Evolutionary conservation across 2,888 invertebrate species (phyloP).

Genomic region (Azorinus chamasolen): DNA sequence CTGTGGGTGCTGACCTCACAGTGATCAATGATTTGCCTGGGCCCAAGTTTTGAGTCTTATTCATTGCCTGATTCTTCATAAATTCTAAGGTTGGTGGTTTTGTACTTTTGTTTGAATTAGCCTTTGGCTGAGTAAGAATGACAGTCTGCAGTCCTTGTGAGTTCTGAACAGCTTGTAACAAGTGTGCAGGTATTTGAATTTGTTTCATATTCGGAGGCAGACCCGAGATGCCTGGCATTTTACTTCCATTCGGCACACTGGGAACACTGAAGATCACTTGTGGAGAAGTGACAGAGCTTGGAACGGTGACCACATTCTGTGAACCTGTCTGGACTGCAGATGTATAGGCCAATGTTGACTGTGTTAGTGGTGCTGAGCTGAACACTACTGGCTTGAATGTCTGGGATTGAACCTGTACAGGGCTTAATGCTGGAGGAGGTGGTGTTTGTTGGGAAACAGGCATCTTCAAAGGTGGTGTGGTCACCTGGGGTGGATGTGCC

Average conservation of each 20-base stretch:
- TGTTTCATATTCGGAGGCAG: constrained; percentile 63
- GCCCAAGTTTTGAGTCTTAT: constrained; percentile 67
- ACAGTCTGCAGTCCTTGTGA: constrained; percentile 69
- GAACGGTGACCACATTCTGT: constrained; percentile 38
- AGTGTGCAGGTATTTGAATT: constrained; percentile 73
- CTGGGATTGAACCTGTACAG: not conserved
- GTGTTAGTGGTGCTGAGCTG: constrained; percentile 22
- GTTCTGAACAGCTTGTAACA: constrained; percentile 67
- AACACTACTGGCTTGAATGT: too few species aligned
- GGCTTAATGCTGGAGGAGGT: not conserved
- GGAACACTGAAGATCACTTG: constrained; percentile 57
- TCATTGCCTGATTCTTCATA: constrained; percentile 64
- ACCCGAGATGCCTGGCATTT: constrained; percentile 46
- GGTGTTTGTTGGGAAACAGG: too few species aligned
- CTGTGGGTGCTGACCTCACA: constrained; percentile 52
- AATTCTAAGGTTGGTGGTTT: constrained; percentile 63
- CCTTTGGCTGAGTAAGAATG: constrained; percentile 64
- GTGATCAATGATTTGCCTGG: constrained; percentile 50
- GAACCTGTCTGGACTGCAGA: constrained; percentile 31
- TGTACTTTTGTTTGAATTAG: constrained; percentile 54
- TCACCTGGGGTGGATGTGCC: constrained; percentile 22
- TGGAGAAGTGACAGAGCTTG: constrained; percentile 33
- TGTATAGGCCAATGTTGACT: constrained; percentile 34
- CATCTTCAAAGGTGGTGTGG: constrained; percentile 38
- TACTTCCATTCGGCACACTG: constrained; percentile 48